A percentile compares a stretch with the other conserved stretches of the same genome.
phyloP scores from a whole-genome alignment of 2,797 vertebrate genomes.

The Ctenosaura bakeri region DNA sequence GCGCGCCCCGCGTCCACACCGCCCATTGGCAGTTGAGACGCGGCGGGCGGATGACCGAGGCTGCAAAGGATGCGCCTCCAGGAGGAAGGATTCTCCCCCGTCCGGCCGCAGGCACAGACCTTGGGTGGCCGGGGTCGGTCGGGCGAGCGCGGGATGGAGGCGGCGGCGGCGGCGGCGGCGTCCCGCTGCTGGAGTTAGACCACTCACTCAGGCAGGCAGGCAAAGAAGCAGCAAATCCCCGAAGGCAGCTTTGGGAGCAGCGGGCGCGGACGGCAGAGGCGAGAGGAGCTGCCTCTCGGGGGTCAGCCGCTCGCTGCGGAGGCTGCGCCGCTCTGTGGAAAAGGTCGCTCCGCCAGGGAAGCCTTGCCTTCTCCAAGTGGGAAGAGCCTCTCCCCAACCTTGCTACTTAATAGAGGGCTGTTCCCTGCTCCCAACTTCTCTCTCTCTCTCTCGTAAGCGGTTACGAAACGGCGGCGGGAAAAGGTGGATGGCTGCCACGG shows the following conservation, averaged over 20 bases:
- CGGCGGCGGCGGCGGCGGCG: conserved; percentile 34
- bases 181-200: no score
- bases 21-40: no score
- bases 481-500: conserved; percentile 85
- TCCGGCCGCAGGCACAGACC: conserved; percentile 70
- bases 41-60: no score
- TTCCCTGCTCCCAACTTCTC: conserved; percentile 83
- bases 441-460: conserved; percentile 82
- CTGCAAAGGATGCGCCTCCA: background rate
- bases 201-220: no score
- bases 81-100: background rate
- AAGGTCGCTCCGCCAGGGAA: conserved; percentile 82
- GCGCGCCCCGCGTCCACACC: background rate
- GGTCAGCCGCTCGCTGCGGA: no score
- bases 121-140: conserved; percentile 46
- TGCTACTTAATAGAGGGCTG: conserved; percentile 94
- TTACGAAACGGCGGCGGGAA: conserved; percentile 87
- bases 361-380: conserved; percentile 88
- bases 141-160: background rate
- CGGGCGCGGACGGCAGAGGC: conserved; percentile 21
- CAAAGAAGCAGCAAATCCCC: no score
- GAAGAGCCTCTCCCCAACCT: conserved; percentile 85
- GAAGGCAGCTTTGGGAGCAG: no score
- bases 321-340: no score
- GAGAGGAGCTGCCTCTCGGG: conserved; percentile 57